phyloP scores from a whole-genome alignment of 2,113 vertebrate genomes.

The Thalassarche chlororhynchos region DNA sequence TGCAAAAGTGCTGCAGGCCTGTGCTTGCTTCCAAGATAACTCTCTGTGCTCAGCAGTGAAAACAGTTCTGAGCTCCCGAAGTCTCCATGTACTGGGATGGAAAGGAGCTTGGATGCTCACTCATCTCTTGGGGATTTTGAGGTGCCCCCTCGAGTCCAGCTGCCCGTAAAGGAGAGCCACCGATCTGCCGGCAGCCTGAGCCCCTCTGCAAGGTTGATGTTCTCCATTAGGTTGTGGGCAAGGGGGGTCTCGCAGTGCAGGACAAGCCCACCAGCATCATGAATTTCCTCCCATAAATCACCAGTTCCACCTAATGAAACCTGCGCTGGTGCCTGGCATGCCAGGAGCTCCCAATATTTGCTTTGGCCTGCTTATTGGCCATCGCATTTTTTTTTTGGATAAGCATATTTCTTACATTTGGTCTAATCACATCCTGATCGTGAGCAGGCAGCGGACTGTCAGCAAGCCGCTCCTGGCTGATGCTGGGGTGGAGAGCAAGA shows the following conservation, averaged over 20 bases:
- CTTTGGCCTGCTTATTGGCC: background rate
- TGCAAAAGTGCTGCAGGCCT: background rate
- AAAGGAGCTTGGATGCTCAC: background rate
- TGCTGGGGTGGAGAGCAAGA: background rate
- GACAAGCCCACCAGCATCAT: background rate
- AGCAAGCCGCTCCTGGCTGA: background rate
- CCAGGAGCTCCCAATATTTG: background rate
- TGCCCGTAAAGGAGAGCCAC: background rate
- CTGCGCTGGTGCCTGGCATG: accelerated
- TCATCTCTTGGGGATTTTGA: background rate
- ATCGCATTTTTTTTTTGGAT: background rate
- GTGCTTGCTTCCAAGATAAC: background rate
- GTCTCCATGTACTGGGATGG: background rate
- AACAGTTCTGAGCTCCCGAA: background rate
- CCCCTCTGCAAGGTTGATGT: background rate
- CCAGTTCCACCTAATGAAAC: background rate
- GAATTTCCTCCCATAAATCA: background rate
- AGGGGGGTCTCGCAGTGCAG: background rate
- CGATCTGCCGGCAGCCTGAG: background rate
- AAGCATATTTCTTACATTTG: background rate
- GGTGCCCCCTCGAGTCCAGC: background rate
- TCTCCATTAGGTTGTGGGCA: background rate
- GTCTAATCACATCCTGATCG: background rate
- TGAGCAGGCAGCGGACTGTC: accelerated
- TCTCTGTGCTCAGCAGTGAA: background rate